Base-by-base conservation (phyloP, 2,888 invertebrate species). In the Leptopilina drosophilae region DNA sequence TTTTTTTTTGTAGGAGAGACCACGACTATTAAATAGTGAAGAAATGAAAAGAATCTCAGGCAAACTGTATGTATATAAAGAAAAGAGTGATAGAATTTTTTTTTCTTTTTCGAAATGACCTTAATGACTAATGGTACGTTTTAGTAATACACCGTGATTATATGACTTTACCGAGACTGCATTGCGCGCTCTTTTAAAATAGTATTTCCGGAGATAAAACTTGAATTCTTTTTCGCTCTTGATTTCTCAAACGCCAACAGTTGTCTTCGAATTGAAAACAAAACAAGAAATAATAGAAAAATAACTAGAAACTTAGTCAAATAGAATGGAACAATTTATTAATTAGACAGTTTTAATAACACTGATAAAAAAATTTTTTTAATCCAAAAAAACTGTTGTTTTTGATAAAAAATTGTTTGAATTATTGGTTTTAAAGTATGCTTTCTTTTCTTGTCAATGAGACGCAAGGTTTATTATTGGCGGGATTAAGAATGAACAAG, bases 401-500 rank as follows among this genome's bases (percentile, higher is more conserved):
- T 20, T 20, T 20, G 20, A 20, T 20, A 20, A 20, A 20, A 20
- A 20, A 20, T 20, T 20, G 20, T 1, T 20, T 20, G 1, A 20
- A 20, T 20, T 1, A 1, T 20, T 20, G 20, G 20, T 20, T 20
- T 20, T 20, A 20, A 33, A 33, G 3, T 5, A 33, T 33, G 33
- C 33, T 59, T n/a, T n/a, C n/a, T 15, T 7, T n/a, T 59, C 7
- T 59, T 59, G 33, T 59, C 15, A n/a, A 59, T 15, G 59, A 80
- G 73, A 77, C 78, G 62, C 77, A 80, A 53, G 75, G 75, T 81
- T 20, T 33, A 73, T 11, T 49, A 49, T 66, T 66, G 80, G 73
- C 78, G 69, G 75, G 76, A 81, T 78, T 33, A 81, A 75, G 11
- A 79, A 75, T 81, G 78, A 76, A 7, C 20, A 33, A 33, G 33